phyloP scores from a whole-genome alignment of 1,140 invertebrate genomes.

The Heliconius nattereri region DNA sequence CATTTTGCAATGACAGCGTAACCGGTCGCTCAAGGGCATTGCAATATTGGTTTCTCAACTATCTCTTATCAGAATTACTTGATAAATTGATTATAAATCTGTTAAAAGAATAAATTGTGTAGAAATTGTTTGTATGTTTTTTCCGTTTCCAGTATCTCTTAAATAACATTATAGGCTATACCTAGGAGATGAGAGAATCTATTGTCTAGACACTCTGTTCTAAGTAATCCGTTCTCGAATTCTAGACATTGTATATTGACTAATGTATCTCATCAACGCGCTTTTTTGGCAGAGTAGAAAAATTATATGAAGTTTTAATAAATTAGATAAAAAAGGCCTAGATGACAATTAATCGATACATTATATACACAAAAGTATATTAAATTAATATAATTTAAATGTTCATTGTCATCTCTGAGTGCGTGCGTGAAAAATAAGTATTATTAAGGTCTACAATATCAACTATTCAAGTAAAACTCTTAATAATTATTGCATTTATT shows the following conservation, averaged over 20 bases:
- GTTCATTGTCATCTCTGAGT: neutral
- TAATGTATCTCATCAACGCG: neutral
- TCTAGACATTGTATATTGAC: neutral
- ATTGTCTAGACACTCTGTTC: too few relatives aligned
- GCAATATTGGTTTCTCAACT: neutral
- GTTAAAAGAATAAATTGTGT: neutral
- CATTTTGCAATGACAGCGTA: conserved; percentile 27
- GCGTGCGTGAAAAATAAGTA: neutral
- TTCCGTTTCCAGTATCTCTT: too few relatives aligned
- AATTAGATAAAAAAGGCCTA: too few relatives aligned
- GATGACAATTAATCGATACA: too few relatives aligned
- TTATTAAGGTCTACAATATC: neutral
- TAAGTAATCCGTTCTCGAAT: neutral
- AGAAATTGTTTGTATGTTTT: neutral
- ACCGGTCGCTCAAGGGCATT: conserved; percentile 30
- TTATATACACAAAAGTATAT: too few relatives aligned
- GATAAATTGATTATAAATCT: too few relatives aligned
- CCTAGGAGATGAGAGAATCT: too few relatives aligned
- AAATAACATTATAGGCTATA: too few relatives aligned
- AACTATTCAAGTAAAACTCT: neutral
- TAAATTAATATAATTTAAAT: neutral
- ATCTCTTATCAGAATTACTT: neutral
- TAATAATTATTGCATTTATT: too few relatives aligned
- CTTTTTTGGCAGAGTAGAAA: neutral
- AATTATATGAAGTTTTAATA: too few relatives aligned